Evolutionary conservation across 2,113 vertebrate species (phyloP), one percentile per base, ranked within the genome.

Genomic region (Lepisosteus osseus): DNA sequence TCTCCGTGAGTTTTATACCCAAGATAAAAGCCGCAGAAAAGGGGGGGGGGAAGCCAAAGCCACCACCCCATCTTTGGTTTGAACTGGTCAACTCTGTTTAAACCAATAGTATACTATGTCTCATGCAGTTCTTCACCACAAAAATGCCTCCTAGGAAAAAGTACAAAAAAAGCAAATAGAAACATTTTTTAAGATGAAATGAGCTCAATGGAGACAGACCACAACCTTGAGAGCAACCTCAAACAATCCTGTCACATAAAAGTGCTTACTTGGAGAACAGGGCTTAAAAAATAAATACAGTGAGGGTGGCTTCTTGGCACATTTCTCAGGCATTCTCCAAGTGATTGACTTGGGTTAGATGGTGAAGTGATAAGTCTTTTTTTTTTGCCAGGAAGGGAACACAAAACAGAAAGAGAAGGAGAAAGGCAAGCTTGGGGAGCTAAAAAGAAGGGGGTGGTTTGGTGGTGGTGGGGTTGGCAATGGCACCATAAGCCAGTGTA

Each of bases 191-290:
- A 81, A 86, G 83, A 78, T 78, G 79, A 88, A 61, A 90, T 80
- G 82, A 87, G 83, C 82, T 86, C 72, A 71, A 85, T 86, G 82
- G 81, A 85, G 88, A 88, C 77, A 81, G 87, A 90, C 89, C 89
- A 86, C 88, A 91, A 77, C 88, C 86, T 90, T 90, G 88, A 91
- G 86, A 86, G 82, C 79, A 80, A 76, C 85, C 88, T 86, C 74
- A 83, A 82, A 67, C 75, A 79, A 84, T 78, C 84, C 82, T 80
- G 59, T 82, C 79, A 86, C 86, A 83, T 80, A 81, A 79, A 89
- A 77, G 57, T 61, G 54, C 74, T 74, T 59, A 68, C 55, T 74
- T 66, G 69, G 65, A 75, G 81, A 83, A 79, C 57, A 64, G 61
- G 43, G 54, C 62, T 65, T 61, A 65, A 69, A 72, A 72, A 71